Base-by-base conservation (phyloP, 2,888 invertebrate species). In the Eremobia ochroleuca region DNA sequence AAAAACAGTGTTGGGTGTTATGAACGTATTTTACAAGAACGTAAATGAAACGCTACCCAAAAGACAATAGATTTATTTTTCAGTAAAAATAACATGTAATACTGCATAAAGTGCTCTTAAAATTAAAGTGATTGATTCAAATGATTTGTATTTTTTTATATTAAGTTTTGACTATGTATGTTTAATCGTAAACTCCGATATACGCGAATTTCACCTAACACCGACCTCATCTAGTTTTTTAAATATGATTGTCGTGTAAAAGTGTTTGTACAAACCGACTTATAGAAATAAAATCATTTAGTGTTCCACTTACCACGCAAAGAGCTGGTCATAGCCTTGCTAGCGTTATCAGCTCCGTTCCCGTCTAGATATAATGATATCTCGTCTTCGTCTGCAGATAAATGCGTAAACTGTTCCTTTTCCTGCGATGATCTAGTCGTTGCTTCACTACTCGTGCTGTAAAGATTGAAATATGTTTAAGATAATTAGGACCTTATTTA, bases 321-420 rank as follows among this genome's bases (percentile, higher is more conserved):
- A n/a, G 95, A 93, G 73, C 83, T 92, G 5, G 91, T 92, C 88
- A 94, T 92, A 81, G 89, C 91, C 84, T 95, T 97, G 73, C 76
- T 92, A 0, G 88, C 64, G 2, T 90, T 83, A 49, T 96, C 96
- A 0, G 93, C 94, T 1, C 97, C 97, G 73, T 97, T 97, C 0
- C 97, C 98, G 87, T 98, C 98, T 71, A 98, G 94, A 89, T 98
- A 98, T 83, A 98, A 97, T 0, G 98, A 98, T 85, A 98, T 98
- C 91, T 98, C 98, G 62, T 98, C 98, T 81, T 99, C 99, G 70
- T 98, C 98, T 21, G 98, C 98, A 76, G 97, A 98, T 70, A 98
- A 97, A 77, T 98, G 97, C 21, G 97, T 94, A 70, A 95, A 96
- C n/a, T 97, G 92, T 73, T 98, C 98, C 89, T 92, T 94, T 59